Evolutionary conservation across 2,797 vertebrate genomes (phyloP).

Genomic region (Allobates femoralis): DNA sequence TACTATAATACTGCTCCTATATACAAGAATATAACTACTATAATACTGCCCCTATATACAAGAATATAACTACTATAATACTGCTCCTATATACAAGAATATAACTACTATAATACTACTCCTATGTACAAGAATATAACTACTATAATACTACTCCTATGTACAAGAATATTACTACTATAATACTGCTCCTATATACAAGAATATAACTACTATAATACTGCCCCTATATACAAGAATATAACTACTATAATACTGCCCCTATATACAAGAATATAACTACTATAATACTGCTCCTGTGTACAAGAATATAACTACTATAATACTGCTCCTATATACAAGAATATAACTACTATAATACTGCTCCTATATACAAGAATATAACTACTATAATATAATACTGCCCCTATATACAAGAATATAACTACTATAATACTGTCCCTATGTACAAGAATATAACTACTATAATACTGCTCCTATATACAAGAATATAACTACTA

Average conservation of each 20-base stretch:
- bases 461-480: no score
- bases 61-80: not conserved
- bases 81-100: not conserved
- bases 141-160: not conserved
- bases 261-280: not conserved
- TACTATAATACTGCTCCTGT: conserved; percentile 14
- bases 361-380: no score
- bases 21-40: not conserved
- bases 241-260: not conserved
- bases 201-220: no score
- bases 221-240: no score
- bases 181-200: not conserved
- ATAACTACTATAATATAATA: no score
- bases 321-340: no score
- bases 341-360: no score
- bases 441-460: no score
- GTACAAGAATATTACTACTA: not conserved
- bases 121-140: not conserved
- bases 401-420: no score
- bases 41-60: not conserved
- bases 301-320: no score
- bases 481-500: not conserved
- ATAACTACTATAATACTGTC: no score
- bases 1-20: not conserved
- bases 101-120: not conserved